Evolutionary conservation across 2,888 invertebrate genomes (phyloP).

Genomic region (Sarcophaga variegata): DNA sequence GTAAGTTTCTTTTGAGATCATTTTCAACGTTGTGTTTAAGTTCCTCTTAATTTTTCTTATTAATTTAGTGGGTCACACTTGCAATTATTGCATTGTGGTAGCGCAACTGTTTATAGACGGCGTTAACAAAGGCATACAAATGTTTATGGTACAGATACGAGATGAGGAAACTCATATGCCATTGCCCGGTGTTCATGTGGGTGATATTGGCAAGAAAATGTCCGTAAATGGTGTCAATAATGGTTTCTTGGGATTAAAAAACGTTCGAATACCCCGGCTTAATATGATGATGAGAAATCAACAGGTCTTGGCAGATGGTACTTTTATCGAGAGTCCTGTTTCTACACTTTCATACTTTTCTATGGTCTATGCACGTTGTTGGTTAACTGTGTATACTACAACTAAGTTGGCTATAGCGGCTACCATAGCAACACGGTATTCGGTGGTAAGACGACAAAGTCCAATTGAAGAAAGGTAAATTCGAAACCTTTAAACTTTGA

Average conservation of each 20-base stretch:
- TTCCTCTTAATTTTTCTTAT: not conserved
- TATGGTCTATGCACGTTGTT: slow-evolving; percentile 94
- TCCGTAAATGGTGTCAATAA: slow-evolving; percentile 96
- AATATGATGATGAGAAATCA: slow-evolving; percentile 97
- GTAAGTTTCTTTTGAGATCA: slow-evolving; percentile 83
- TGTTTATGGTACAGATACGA: slow-evolving; percentile 95
- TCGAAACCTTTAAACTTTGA: slow-evolving; percentile 84
- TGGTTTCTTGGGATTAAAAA: slow-evolving; percentile 93
- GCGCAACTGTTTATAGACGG: slow-evolving; percentile 94
- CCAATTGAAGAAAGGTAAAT: slow-evolving; percentile 89
- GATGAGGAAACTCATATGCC: slow-evolving; percentile 94
- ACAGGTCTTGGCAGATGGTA: slow-evolving; percentile 93
- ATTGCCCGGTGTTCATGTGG: slow-evolving; percentile 92
- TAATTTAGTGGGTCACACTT: slow-evolving; percentile 90
- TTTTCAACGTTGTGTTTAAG: too few relatives aligned
- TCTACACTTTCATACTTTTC: slow-evolving; percentile 91
- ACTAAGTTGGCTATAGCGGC: slow-evolving; percentile 89
- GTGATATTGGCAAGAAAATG: slow-evolving; percentile 96
- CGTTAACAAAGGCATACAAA: slow-evolving; percentile 92
- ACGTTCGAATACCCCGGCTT: slow-evolving; percentile 92
- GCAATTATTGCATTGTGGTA: slow-evolving; percentile 94
- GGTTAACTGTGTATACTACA: slow-evolving; percentile 88
- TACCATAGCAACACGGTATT: slow-evolving; percentile 94
- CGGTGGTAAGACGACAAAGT: slow-evolving; percentile 93
- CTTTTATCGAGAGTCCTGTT: slow-evolving; percentile 89